A percentile compares a stretch with the other conserved stretches of the same genome.
phyloP scores from a whole-genome alignment of 2,888 invertebrate genomes.

The Adelognathus sp. region DNA sequence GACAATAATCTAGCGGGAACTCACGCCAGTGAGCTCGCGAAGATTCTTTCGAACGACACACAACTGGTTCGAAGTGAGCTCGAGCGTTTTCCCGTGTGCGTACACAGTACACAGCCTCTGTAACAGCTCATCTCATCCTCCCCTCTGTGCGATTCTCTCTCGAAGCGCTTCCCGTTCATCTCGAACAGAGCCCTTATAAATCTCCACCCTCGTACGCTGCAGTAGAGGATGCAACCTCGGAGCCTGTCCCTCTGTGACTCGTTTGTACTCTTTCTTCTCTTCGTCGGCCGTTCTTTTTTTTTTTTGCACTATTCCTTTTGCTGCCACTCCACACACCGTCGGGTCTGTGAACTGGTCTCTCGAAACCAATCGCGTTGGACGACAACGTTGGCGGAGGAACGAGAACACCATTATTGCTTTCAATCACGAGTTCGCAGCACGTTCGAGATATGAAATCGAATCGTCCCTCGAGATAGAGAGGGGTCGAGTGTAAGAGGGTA shows the following conservation, averaged over 20 bases:
- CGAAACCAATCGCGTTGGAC: constrained; percentile 7
- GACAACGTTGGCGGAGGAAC: background rate
- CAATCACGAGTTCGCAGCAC: constrained; percentile 30
- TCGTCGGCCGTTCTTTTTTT: background rate
- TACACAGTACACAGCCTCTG: background rate
- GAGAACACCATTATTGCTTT: constrained; percentile 18
- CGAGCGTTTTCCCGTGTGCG: constrained; percentile 17
- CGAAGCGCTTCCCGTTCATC: background rate
- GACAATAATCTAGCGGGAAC: constrained; percentile 33
- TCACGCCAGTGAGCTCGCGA: constrained; percentile 8
- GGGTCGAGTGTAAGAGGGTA: background rate
- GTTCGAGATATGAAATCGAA: constrained; percentile 47
- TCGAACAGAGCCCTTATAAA: constrained; percentile 24
- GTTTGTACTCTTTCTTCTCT: background rate
- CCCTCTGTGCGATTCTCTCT: constrained; percentile 19
- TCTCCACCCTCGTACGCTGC: background rate
- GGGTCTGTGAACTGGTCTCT: background rate
- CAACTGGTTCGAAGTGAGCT: background rate
- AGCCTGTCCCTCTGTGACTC: too few species aligned
- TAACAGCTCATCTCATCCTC: constrained; percentile 17
- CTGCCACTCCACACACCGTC: background rate
- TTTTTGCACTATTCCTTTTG: background rate
- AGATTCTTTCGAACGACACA: constrained; percentile 38
- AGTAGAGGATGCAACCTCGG: background rate
- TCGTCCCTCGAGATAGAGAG: background rate